Base-by-base conservation (phyloP, 1,140 invertebrate species). In the Arion vulgaris region DNA sequence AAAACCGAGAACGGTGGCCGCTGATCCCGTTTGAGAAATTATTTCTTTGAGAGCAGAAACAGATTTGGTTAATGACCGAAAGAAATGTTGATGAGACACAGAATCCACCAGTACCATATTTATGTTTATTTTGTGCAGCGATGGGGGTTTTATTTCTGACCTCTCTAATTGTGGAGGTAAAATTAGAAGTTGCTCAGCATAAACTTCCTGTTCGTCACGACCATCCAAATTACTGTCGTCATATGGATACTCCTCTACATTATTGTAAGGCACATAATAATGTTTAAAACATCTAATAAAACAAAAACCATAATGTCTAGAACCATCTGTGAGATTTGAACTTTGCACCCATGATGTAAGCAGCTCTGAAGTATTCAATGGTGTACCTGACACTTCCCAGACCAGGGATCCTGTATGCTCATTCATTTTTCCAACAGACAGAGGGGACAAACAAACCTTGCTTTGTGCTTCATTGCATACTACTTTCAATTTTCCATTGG, bases 101-200 rank as follows among this genome's bases (percentile, higher is more conserved):
- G 91, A 92, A 81, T 92, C 91, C 36, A 91, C 80, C 66, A 91
- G 89, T 38, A 92, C 85, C 9, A 91, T 66, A 85, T 91, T 92
- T 39, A 91, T 83, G 83, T 89, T 91, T 5, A 91, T 84, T 13
- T 69, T 38, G 19, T 72, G 53, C 72, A 53, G 66, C 32, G 13
- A 71, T 23, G 34, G 9, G 41, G 1, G 17, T 23, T 32, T 32
- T 5, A 45, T 34, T 51, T 23, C 26, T 41, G 5, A 41, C 39
- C 28, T 28, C 36, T n/a, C 23, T 36, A 85, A 1, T 36, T 69
- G n/a, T 36, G 86, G 86, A 51, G 88, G 88, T 26, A 89, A 75
- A 32, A 85, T 66, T 15, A 89, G 72, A 28, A 89, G 51, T 68
- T 89, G 88, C 34, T 84, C 73, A 4, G 49, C 62, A 75, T 53